Base-by-base conservation (phyloP, 2,113 vertebrate species). In the Clarias macrocephalus region DNA sequence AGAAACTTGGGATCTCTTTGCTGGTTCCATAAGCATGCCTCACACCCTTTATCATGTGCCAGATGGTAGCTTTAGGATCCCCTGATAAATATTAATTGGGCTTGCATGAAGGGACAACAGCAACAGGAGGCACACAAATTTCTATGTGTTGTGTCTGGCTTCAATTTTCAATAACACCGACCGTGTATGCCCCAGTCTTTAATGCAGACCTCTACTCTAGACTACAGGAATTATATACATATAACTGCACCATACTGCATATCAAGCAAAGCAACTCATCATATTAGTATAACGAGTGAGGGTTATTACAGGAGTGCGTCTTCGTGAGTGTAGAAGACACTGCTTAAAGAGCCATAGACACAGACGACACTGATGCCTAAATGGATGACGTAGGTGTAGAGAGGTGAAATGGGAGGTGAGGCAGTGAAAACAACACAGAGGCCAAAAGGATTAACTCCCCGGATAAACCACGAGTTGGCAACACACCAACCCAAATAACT, bases 81-180 rank as follows among this genome's bases (percentile, higher is more conserved):
- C 89, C 91, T 94, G 90, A 95, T 95, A 92, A 94, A 95, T 95
- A 95, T 94, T 95, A 92, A 95, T 94, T 90, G 85, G 83, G 89
- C 85, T 90, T 92, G 87, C 92, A 88, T 88, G 88, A 42, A 82
- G 59, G 21, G 60, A 82, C 33, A 82, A 81, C 33, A 86, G 54
- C 54, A 80, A 80, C 77, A 80, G 77, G 33, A 56, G 75, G 72
- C 70, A 77, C 3, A 72, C 59, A 62, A 62, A 62, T 85, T 42
- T 77, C 59, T 23, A 60, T 75, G 42, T 75, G 42, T 28, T 73
- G 84, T 85, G 84, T 54, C 33, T 7, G 21, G 12, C 62, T 65
- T 80, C 8, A 79, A 30, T 66, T 57, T 66, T 76, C 60, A 86
- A 68, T 52, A 86, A 42, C 37, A 12, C 23, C 48, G n/a, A 80